Base-by-base conservation (phyloP, 2,113 vertebrate genomes). In the Nothoprocta perdicaria region DNA sequence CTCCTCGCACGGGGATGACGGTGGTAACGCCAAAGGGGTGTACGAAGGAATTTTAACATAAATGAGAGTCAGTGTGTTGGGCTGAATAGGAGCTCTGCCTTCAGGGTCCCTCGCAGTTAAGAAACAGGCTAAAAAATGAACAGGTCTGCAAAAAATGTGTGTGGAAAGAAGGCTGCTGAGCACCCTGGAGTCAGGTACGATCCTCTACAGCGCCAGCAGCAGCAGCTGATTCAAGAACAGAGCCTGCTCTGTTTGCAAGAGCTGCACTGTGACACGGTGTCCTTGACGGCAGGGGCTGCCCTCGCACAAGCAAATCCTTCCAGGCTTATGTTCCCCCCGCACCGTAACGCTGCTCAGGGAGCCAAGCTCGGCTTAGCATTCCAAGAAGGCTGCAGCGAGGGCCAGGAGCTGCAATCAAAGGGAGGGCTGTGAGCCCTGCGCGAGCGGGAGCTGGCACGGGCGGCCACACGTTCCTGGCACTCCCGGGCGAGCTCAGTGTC, bases 321-420 rank as follows among this genome's bases (percentile, higher is more conserved):
- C 76, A 89, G 72, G 45, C 11, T 66, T 4, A 5, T 23, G 2
- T 13, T 31, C 40, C 57, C 40, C 15, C 10, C 7, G 0, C 1
- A 1, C 74, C 35, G 3, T 3, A n/a, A 27, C 0, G 18, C 5
- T 35, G 3, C 62, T 46, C 22, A 66, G n/a, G 0, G 71, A 48
- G 43, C 6, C 53, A n/a, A 5, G 15, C 27, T 22, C 1, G 10
- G 10, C 5, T 0, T 2, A 17, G 65, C 1, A 2, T 9, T 9
- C 22, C 0, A 1, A 69, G 79, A 18, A 11, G 69, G 2, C 50
- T 14, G 31, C 0, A 3, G 12, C 19, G 58, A 4, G 63, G 29
- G 18, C 73, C 75, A 10, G 53, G 73, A 29, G 11, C 75, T 2
- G 10, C 50, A 84, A 21, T 31, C n/a, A 53, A 69, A 71, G 48